Evolutionary conservation across 2,888 invertebrate genomes (phyloP), one percentile per base, ranked within the genome.

Genomic region (Xestia xanthographa): DNA sequence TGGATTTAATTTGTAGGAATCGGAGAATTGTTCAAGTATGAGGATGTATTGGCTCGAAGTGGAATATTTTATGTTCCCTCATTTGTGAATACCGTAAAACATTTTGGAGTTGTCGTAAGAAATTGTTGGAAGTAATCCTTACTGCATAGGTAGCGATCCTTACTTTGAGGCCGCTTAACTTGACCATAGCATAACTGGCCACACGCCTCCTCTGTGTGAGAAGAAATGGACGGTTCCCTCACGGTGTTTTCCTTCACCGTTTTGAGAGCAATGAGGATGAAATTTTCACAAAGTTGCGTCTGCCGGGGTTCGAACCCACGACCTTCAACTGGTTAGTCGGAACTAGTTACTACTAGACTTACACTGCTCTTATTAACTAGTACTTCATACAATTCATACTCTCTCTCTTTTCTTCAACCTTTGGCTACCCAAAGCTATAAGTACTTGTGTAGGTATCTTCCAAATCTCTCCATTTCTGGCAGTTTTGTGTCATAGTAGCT

Each of bases 1-100:
- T 22, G 72, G 71, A 76, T 82, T 75, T 78, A 83, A 85, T 83
- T 75, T 83, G 82, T 83, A 73, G n/a, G 29, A 56, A 72, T 76
- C 58, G 60, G 68, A 69, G 66, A 81, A 72, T 50, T 68, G 82
- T 66, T 65, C n/a, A 17, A 66, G 53, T 53, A 81, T 66, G 34
- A 81, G 22, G 66, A 67, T 82, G 62, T 75, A 82, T 62, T 82
- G 72, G 53, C 38, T 56, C 58, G 20, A 9, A 20, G 17, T 9
- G 34, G 66, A 12, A 66, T 67, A 38, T 67, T 75, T 58, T 41
- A 63, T 60, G 43, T 14, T 45, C 20, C 34, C 58, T 66, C 41
- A 43, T 75, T 74, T 38, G 43, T 22, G 20, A 81, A 56, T 20
- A 65, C 5, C 14, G 11, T 56, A 8, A 58, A 80, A 66, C 8